Conservation (phyloP, 1,140 invertebrate genomes). For the Drosophila pectinifera region DNA sequence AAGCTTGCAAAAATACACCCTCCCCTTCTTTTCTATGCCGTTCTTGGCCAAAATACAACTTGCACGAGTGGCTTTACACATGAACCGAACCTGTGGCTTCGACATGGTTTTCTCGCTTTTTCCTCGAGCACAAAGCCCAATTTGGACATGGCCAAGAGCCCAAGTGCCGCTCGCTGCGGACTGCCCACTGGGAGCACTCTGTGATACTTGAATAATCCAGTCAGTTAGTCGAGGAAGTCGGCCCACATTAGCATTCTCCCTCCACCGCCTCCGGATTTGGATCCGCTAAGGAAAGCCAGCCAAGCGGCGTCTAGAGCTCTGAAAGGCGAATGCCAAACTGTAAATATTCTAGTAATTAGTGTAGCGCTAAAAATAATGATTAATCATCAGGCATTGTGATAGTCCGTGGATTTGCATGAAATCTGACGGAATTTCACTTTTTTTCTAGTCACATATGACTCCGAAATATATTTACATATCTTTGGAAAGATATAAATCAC, state of each 20-base stretch:
- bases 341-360: conserved; percentile 35
- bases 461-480: not conserved
- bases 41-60: conserved; percentile 35
- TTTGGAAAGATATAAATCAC: not conserved
- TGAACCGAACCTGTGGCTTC: conserved; percentile 49
- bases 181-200: conserved; percentile 48
- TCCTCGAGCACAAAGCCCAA: conserved; percentile 21
- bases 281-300: conserved; percentile 35
- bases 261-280: conserved; percentile 12
- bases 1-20: not conserved
- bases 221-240: conserved; percentile 26
- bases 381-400: conserved; percentile 28
- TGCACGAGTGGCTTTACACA: conserved; percentile 24
- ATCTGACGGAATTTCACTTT: not conserved
- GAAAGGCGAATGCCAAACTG: conserved; percentile 45
- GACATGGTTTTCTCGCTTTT: conserved; percentile 10
- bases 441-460: not conserved
- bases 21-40: not conserved
- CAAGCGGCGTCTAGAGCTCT: conserved; percentile 19
- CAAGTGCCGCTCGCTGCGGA: conserved; percentile 20
- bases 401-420: not conserved
- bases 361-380: conserved; percentile 41
- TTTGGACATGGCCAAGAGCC: conserved; percentile 43
- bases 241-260: conserved; percentile 40
- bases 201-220: conserved; percentile 20